Conservation (phyloP, 2,797 vertebrate species). For the Amniataba percoides region DNA sequence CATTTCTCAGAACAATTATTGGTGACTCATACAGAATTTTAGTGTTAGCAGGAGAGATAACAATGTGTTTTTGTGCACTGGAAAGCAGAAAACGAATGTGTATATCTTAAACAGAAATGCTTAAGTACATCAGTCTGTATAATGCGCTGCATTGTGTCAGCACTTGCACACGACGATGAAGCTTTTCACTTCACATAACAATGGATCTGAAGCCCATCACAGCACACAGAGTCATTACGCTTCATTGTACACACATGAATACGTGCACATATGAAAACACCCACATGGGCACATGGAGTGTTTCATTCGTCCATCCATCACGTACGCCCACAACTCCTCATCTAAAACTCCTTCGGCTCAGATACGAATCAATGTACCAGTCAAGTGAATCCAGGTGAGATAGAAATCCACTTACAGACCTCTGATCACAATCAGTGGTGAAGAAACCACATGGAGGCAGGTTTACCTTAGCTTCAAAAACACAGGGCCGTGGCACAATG, state of each 20-base stretch:
- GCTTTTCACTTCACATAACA: not conserved
- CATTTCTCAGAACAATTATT: too few species aligned
- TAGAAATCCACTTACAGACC: constrained; percentile 77
- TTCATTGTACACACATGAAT: constrained; percentile 15
- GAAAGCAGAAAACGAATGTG: not conserved
- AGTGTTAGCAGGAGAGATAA: not conserved
- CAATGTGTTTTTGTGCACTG: not conserved
- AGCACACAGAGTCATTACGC: constrained; percentile 13
- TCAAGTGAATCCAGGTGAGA: constrained; percentile 77
- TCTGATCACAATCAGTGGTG: constrained; percentile 75
- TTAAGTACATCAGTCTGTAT: not conserved
- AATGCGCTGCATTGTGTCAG: too few species aligned
- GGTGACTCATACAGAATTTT: not conserved
- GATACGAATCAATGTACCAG: constrained; percentile 76
- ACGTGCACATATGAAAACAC: not conserved
- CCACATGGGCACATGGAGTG: not conserved
- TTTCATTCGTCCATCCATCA: constrained; percentile 42
- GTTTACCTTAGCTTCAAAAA: constrained; percentile 70
- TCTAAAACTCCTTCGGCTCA: constrained; percentile 43
- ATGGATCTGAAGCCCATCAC: not conserved
- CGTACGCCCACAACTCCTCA: constrained; percentile 27
- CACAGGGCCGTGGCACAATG: constrained; percentile 51
- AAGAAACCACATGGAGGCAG: constrained; percentile 57
- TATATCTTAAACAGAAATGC: not conserved
- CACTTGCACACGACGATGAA: too few species aligned